Percentiles rank a stretch among this genome's conserved stretches.
Evolutionary conservation across 2,888 invertebrate species (phyloP).

Genomic region (Diarsia dahlii): DNA sequence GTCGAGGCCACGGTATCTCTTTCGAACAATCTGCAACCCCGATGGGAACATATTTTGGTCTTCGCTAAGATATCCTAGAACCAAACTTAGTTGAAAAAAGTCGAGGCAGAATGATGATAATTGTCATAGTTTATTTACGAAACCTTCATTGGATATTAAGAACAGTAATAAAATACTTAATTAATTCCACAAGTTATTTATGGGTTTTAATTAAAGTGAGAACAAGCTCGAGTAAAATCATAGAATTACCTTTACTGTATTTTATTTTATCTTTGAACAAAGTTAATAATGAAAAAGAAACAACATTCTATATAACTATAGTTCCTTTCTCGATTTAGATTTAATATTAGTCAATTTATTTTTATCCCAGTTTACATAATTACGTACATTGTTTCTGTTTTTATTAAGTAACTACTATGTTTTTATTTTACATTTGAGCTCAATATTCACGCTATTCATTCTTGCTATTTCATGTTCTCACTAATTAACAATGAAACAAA

Average conservation of each 20-base stretch:
- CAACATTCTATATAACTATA: not conserved
- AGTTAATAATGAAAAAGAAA: slow-evolving; percentile 2
- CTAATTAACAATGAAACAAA: not conserved
- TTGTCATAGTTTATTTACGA: slow-evolving; percentile 5
- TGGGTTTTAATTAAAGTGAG: slow-evolving; percentile 45
- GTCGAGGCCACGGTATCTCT: too few relatives aligned
- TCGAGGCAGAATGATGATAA: too few relatives aligned
- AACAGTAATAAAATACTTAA: slow-evolving; percentile 26
- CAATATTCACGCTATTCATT: not conserved
- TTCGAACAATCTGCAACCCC: too few relatives aligned
- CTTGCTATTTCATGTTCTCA: not conserved
- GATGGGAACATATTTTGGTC: too few relatives aligned
- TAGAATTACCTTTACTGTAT: slow-evolving; percentile 13
- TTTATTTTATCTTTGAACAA: slow-evolving; percentile 23
- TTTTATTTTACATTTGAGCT: not conserved
- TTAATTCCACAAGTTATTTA: slow-evolving; percentile 45
- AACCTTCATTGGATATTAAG: slow-evolving; percentile 3
- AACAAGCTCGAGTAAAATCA: slow-evolving; percentile 13
- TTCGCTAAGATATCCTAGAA: not conserved
- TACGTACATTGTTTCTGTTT: not conserved
- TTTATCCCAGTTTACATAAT: not conserved
- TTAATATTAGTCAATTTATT: not conserved
- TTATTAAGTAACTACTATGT: too few relatives aligned
- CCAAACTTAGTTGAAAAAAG: too few relatives aligned
- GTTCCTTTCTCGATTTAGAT: not conserved